A percentile compares a stretch with the other conserved stretches of the same genome.
Conservation (phyloP, 1,140 invertebrate genomes). For the Caenorhabditis latens region DNA sequence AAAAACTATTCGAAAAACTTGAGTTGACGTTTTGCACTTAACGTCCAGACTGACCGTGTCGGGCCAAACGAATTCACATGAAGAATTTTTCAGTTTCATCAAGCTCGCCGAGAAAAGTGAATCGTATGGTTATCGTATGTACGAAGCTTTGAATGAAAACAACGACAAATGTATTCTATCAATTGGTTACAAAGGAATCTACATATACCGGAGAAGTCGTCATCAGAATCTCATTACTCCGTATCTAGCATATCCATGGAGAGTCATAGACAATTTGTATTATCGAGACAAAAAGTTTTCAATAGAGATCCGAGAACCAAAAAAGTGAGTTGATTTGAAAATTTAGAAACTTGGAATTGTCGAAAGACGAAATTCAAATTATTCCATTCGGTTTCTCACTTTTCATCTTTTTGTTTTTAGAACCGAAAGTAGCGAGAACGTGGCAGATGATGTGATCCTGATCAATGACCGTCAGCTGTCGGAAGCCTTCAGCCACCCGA, state of each 20-base stretch:
- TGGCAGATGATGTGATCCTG: conserved; percentile 44
- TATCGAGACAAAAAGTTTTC: conserved; percentile 37
- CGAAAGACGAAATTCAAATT: background rate
- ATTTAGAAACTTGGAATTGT: background rate
- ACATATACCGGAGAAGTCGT: conserved; percentile 27
- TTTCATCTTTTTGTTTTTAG: background rate
- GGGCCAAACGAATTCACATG: background rate
- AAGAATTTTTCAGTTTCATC: conserved; percentile 16
- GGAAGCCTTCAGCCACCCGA: conserved; percentile 50
- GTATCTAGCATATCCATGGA: conserved; percentile 40
- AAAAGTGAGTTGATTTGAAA: conserved; percentile 14
- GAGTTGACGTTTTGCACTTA: no score
- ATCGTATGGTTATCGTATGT: conserved; percentile 46
- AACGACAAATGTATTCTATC: conserved; percentile 50
- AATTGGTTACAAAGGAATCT: conserved; percentile 46
- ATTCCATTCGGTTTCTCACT: background rate
- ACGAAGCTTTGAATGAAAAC: conserved; percentile 32
- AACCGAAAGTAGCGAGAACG: conserved; percentile 42
- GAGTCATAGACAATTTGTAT: conserved; percentile 46
- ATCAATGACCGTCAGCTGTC: conserved; percentile 49
- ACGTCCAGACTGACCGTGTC: no score
- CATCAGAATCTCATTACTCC: conserved; percentile 23
- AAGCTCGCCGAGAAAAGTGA: conserved; percentile 29
- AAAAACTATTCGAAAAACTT: no score
- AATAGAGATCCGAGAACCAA: conserved; percentile 23